Conservation (phyloP, 2,888 invertebrate genomes). For the Tipula lateralis region DNA sequence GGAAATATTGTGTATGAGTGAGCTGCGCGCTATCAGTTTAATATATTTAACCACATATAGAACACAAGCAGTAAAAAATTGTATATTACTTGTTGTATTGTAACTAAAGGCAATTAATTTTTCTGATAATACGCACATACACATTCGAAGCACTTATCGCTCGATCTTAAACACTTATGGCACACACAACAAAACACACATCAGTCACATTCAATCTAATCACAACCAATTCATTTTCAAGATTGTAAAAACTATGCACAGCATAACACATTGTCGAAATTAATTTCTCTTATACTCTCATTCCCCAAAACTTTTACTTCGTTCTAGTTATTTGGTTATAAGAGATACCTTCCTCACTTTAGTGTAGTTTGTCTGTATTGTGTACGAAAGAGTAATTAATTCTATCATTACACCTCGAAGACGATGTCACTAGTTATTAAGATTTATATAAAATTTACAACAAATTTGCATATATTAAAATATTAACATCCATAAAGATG, state of each 20-base stretch:
- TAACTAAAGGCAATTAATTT: not conserved
- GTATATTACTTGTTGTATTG: not conserved
- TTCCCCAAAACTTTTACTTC: not conserved
- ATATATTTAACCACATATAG: not conserved
- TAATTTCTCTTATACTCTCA: conserved; percentile 14
- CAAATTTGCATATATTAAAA: too few species aligned
- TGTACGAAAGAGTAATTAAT: too few species aligned
- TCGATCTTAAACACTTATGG: not conserved
- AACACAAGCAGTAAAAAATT: not conserved
- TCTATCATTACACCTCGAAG: too few species aligned
- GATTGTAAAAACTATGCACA: not conserved
- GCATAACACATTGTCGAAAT: not conserved
- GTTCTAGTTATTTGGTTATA: not conserved
- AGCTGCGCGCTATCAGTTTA: not conserved
- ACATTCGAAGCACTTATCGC: not conserved
- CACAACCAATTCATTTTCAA: not conserved
- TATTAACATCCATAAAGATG: too few species aligned
- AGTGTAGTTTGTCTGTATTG: not conserved
- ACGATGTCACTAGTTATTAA: too few species aligned
- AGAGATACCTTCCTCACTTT: not conserved
- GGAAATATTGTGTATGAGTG: not conserved
- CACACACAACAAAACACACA: not conserved
- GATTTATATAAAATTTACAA: too few species aligned
- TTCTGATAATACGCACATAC: not conserved
- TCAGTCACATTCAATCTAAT: conserved; percentile 11